Evolutionary conservation across 2,888 invertebrate genomes (phyloP).

Genomic region (Cinara cedri): DNA sequence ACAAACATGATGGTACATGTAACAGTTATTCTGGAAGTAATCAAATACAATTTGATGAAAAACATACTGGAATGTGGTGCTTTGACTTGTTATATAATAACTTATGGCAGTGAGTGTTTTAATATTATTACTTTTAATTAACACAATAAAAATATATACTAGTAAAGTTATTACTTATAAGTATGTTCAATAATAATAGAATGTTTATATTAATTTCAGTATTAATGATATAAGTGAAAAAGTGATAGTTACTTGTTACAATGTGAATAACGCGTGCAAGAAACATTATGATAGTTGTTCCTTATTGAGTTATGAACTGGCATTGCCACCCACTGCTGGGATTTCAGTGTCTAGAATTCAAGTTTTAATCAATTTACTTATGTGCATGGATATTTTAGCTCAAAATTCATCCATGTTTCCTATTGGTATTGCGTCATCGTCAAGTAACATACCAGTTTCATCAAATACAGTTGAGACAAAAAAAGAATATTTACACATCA

Average conservation of each 20-base stretch:
- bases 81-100: slow-evolving; percentile 93
- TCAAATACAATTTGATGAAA: slow-evolving; percentile 79
- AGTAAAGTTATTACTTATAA: not conserved
- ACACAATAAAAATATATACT: too few relatives aligned
- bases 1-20: slow-evolving; percentile 86
- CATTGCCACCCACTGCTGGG: slow-evolving; percentile 75
- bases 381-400: slow-evolving; percentile 86
- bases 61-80: slow-evolving; percentile 70
- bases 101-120: slow-evolving; percentile 78
- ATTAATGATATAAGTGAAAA: slow-evolving; percentile 58
- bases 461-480: slow-evolving; percentile 32
- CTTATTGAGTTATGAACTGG: slow-evolving; percentile 68
- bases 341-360: slow-evolving; percentile 81
- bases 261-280: slow-evolving; percentile 66
- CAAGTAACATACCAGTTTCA: slow-evolving; percentile 27
- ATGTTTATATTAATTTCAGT: slow-evolving; percentile 50
- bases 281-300: slow-evolving; percentile 39
- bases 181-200: not conserved
- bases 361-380: slow-evolving; percentile 87
- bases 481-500: slow-evolving; percentile 47
- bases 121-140: not conserved
- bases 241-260: slow-evolving; percentile 75
- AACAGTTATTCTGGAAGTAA: slow-evolving; percentile 81
- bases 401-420: slow-evolving; percentile 64
- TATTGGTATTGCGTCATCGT: slow-evolving; percentile 31